A percentile compares a stretch with the other conserved stretches of the same genome.
Evolutionary conservation across 2,113 vertebrate species (phyloP).

Genomic region (Carassius carassius): DNA sequence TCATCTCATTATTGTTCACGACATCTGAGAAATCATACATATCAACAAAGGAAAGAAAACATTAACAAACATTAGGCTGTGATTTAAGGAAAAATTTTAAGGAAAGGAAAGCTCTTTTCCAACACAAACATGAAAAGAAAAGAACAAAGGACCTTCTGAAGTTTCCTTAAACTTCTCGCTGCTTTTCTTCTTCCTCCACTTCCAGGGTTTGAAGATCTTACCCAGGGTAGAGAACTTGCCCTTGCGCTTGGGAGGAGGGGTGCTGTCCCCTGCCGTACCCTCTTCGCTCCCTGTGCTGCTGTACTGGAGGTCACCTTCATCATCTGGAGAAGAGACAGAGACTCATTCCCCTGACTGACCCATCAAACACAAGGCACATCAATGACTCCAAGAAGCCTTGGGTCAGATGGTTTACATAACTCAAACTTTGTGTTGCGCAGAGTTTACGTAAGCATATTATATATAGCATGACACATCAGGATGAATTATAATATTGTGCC

Average conservation of each 20-base stretch:
- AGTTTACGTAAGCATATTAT: conserved; percentile 1
- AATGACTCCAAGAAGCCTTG: neutral
- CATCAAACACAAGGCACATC: neutral
- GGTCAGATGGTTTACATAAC: neutral
- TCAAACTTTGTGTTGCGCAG: neutral
- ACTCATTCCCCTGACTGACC: neutral
- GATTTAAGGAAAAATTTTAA: neutral
- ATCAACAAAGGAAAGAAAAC: conserved; percentile 34
- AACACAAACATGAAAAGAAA: conserved; percentile 35
- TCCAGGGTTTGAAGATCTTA: conserved; percentile 99
- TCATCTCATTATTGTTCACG: neutral
- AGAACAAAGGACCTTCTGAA: conserved; percentile 87
- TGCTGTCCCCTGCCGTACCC: conserved; percentile 82
- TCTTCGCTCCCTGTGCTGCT: conserved; percentile 81
- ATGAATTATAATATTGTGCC: neutral
- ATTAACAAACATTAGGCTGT: conserved; percentile 44
- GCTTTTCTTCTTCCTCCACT: conserved; percentile 99
- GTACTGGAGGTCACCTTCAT: conserved; percentile 84
- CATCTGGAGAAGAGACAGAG: conserved; percentile 64
- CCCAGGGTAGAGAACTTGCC: conserved; percentile 95
- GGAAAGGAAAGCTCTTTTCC: neutral
- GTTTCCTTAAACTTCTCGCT: conserved; percentile 97
- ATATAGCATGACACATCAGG: neutral
- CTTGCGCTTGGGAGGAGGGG: conserved; percentile 91
- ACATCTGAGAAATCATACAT: conserved; percentile 35